phyloP scores from a whole-genome alignment of 2,113 vertebrate genomes.

The Meleagris gallopavo region DNA sequence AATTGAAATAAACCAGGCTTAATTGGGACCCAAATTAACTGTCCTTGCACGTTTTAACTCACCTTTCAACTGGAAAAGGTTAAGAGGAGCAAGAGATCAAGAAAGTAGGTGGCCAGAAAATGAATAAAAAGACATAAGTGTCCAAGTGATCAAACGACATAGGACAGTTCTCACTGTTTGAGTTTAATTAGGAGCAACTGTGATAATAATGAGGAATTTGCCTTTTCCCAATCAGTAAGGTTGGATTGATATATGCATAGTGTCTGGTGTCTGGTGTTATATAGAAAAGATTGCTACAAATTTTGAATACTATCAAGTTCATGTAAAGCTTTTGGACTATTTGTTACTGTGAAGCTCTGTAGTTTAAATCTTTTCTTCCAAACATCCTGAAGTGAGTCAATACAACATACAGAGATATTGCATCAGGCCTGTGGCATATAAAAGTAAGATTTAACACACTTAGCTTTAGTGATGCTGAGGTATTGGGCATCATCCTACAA shows the following conservation, averaged over 20 bases:
- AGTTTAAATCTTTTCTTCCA: not conserved
- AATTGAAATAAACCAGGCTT: not conserved
- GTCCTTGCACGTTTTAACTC: not conserved
- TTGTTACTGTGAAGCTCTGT: not conserved
- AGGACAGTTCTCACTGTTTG: not conserved
- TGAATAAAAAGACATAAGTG: not conserved
- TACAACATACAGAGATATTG: not conserved
- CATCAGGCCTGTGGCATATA: not conserved
- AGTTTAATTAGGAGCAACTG: not conserved
- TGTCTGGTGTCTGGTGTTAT: not conserved
- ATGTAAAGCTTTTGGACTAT: not conserved
- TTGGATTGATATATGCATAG: not conserved
- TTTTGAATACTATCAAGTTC: not conserved
- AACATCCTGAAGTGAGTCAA: not conserved
- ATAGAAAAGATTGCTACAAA: not conserved
- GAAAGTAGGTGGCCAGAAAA: not conserved
- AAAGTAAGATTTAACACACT: not conserved
- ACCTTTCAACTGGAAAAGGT: slow-evolving; percentile 24
- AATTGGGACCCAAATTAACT: slow-evolving; percentile 13
- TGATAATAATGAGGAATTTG: not conserved
- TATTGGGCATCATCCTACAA: not conserved
- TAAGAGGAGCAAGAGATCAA: slow-evolving; percentile 16
- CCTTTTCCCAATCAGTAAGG: not conserved
- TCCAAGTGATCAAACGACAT: not conserved
- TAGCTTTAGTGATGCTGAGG: not conserved